Evolutionary conservation across 2,113 vertebrate genomes (phyloP).

Genomic region (Gopherus evgoodei): DNA sequence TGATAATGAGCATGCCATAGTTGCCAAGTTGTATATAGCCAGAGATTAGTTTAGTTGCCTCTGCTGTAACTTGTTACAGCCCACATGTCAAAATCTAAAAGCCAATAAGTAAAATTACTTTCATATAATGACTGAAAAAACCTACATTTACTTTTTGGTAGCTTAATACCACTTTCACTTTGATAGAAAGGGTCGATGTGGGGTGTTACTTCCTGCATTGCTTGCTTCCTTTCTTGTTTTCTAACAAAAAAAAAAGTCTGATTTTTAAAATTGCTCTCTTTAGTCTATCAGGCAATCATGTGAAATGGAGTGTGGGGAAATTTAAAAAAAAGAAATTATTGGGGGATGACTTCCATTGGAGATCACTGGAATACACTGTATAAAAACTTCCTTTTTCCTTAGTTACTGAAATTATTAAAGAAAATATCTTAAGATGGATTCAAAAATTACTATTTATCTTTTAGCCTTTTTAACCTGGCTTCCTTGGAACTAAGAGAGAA

Average conservation of each 20-base stretch:
- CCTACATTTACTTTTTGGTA: background rate
- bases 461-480: conserved; percentile 93
- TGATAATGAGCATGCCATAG: conserved; percentile 4
- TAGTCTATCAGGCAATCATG: background rate
- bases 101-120: background rate
- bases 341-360: background rate
- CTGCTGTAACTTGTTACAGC: conserved; percentile 1
- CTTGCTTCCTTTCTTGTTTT: background rate
- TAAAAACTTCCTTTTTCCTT: background rate
- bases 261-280: background rate
- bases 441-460: conserved; percentile 54
- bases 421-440: background rate
- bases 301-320: background rate
- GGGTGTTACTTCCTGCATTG: background rate
- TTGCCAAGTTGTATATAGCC: background rate
- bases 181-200: too few relatives aligned
- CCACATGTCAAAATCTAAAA: background rate
- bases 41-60: conserved; percentile 17
- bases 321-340: background rate
- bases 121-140: background rate
- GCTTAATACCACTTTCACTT: background rate
- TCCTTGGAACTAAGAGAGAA: conserved; percentile 99
- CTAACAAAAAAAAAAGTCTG: background rate
- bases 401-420: background rate
- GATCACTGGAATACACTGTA: background rate